phyloP scores from a whole-genome alignment of 2,888 invertebrate species.

The Orthosia cruda region DNA sequence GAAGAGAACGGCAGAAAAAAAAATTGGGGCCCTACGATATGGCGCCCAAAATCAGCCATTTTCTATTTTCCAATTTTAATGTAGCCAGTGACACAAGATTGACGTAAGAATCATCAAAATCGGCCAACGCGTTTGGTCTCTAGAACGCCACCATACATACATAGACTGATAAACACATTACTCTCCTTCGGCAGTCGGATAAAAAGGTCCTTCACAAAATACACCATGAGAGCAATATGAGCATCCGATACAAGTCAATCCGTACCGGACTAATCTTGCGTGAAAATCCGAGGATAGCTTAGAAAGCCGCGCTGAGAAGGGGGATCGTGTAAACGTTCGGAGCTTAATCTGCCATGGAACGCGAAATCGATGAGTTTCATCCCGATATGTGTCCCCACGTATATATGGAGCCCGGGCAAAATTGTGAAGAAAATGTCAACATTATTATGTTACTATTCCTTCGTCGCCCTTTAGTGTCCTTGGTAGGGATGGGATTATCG shows the following conservation, averaged over 20 bases:
- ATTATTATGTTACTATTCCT: conserved; percentile 81
- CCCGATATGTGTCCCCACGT: conserved; percentile 73
- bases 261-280: conserved; percentile 76
- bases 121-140: too few relatives aligned
- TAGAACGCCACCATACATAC: too few relatives aligned
- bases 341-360: conserved; percentile 85
- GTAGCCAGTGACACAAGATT: too few relatives aligned
- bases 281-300: conserved; percentile 75
- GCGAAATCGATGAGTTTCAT: conserved; percentile 84
- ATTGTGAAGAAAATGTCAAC: conserved; percentile 84
- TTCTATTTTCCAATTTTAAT: too few relatives aligned
- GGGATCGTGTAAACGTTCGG: conserved; percentile 77
- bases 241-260: conserved; percentile 51
- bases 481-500: conserved; percentile 52
- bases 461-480: conserved; percentile 66
- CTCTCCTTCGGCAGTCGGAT: too few relatives aligned
- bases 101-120: too few relatives aligned
- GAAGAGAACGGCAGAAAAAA: too few relatives aligned
- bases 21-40: too few relatives aligned
- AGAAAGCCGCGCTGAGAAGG: conserved; percentile 69
- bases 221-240: conserved; percentile 12
- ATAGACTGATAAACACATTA: too few relatives aligned
- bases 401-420: conserved; percentile 65
- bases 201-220: background rate
- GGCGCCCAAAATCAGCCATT: too few relatives aligned